Conservation (phyloP, 2,797 vertebrate species). For the Cichlasoma orientale region DNA sequence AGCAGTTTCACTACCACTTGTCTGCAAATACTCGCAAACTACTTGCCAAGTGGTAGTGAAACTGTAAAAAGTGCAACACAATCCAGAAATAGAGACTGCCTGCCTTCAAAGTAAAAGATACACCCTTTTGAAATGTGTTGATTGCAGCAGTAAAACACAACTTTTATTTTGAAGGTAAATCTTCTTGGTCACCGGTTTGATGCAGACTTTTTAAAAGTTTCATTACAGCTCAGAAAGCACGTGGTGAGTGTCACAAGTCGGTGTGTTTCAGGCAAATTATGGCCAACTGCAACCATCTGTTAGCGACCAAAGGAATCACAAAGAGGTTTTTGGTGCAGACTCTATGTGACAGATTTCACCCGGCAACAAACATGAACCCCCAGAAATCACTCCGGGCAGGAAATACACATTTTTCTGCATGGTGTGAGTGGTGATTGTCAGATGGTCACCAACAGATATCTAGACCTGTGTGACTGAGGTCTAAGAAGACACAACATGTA, state of each 20-base stretch:
- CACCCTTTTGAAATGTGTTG: not conserved
- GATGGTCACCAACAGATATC: not conserved
- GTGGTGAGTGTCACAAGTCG: not conserved
- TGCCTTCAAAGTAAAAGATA: not conserved
- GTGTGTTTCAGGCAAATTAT: not conserved
- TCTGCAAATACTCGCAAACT: not conserved
- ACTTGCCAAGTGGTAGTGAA: not conserved
- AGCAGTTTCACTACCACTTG: not conserved
- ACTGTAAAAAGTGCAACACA: not conserved
- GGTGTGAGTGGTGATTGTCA: not conserved
- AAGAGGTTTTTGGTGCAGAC: not conserved
- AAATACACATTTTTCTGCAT: not conserved
- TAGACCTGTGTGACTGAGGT: not conserved
- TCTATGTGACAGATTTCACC: not conserved
- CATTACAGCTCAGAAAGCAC: not conserved
- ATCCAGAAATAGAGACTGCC: not conserved
- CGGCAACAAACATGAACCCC: not conserved
- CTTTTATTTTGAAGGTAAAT: not conserved
- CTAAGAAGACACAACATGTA: not conserved
- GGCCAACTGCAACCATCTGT: not conserved
- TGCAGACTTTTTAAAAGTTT: not conserved
- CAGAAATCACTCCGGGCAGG: too few relatives aligned
- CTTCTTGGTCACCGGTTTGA: not conserved
- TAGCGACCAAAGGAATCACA: not conserved
- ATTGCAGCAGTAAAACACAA: not conserved